Conservation (phyloP, 2,113 vertebrate species). For the Plecotus auritus region DNA sequence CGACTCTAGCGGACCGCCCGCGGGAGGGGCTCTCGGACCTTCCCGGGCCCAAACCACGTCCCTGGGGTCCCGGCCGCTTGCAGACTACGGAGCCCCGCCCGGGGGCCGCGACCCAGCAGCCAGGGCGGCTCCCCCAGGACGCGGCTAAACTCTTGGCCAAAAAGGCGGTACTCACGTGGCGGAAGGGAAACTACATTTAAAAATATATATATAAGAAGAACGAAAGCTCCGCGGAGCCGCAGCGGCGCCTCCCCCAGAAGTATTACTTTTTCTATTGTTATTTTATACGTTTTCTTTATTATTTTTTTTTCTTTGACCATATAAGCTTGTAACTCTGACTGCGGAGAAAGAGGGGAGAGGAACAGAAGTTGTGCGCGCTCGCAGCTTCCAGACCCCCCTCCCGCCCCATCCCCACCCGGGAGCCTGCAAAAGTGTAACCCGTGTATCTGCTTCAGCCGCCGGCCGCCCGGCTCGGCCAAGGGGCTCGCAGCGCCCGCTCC, state of each 20-base stretch:
- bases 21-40: conserved; percentile 69
- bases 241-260: conserved; percentile 74
- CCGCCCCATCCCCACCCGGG: conserved; percentile 32
- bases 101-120: conserved; percentile 44
- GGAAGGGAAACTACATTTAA: conserved; percentile 69
- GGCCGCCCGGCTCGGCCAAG: background rate
- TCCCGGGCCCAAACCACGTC: background rate
- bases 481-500: fast-evolving
- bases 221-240: conserved; percentile 50
- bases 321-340: conserved; percentile 82
- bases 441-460: conserved; percentile 67
- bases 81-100: conserved; percentile 47
- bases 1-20: conserved; percentile 54
- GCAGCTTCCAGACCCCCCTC: background rate
- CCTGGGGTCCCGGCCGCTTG: conserved; percentile 61
- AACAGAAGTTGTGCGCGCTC: background rate
- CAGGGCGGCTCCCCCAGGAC: conserved; percentile 70
- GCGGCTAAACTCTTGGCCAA: conserved; percentile 83
- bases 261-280: conserved; percentile 79
- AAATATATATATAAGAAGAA: background rate
- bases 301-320: conserved; percentile 72
- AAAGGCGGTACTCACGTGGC: conserved; percentile 84
- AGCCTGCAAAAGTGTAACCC: conserved; percentile 76
- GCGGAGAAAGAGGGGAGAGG: conserved; percentile 59
- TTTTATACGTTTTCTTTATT: conserved; percentile 79